A percentile compares a stretch with the other conserved stretches of the same genome.
Evolutionary conservation across 2,888 invertebrate species (phyloP).

Genomic region (Chymomyza caudatula): DNA sequence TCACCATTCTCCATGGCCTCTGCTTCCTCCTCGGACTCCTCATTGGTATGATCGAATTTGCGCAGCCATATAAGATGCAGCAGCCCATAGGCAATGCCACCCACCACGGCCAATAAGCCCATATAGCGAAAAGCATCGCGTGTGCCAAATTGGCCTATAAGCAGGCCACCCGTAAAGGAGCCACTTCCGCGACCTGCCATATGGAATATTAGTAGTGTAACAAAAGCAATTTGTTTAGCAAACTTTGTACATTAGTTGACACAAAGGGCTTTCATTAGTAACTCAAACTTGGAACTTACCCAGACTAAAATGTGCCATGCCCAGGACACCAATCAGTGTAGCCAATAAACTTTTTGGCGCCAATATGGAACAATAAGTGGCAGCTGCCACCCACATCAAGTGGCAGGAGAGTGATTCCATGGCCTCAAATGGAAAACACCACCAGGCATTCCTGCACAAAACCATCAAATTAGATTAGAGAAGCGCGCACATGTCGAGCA

Average conservation of each 20-base stretch:
- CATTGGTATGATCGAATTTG: slow-evolving; percentile 79
- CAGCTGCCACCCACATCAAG: slow-evolving; percentile 94
- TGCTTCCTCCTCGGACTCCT: slow-evolving; percentile 77
- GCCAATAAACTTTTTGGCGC: slow-evolving; percentile 90
- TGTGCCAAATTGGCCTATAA: slow-evolving; percentile 87
- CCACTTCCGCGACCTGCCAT: slow-evolving; percentile 86
- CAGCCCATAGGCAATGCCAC: slow-evolving; percentile 85
- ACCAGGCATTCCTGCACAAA: slow-evolving; percentile 86
- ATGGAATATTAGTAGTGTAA: slow-evolving; percentile 64
- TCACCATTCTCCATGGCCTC: slow-evolving; percentile 80
- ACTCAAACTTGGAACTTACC: slow-evolving; percentile 60
- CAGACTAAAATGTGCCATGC: slow-evolving; percentile 93
- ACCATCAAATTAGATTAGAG: slow-evolving; percentile 5
- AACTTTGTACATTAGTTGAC: neutral
- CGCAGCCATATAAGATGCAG: slow-evolving; percentile 86
- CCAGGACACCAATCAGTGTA: slow-evolving; percentile 91
- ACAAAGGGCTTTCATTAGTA: neutral
- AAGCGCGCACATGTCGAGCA: slow-evolving; percentile 1
- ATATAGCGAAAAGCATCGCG: slow-evolving; percentile 88
- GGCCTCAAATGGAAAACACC: slow-evolving; percentile 93
- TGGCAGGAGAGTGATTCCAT: slow-evolving; percentile 91
- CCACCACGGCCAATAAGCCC: slow-evolving; percentile 86
- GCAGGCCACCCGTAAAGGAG: slow-evolving; percentile 87
- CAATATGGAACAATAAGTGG: slow-evolving; percentile 90
- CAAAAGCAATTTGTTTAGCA: neutral